Base-by-base conservation (phyloP, 2,888 invertebrate genomes). In the Drosophila leonis region DNA sequence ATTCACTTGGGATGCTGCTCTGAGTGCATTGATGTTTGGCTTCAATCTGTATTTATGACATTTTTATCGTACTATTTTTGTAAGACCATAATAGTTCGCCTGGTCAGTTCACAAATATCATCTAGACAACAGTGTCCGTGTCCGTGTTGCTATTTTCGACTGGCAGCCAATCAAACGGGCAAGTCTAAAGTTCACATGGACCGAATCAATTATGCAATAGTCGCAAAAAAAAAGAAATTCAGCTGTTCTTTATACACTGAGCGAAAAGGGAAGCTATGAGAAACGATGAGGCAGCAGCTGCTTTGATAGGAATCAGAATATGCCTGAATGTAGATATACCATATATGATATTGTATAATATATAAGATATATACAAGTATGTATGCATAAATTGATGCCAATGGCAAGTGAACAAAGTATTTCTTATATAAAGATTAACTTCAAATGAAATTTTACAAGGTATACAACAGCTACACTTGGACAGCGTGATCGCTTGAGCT, bases 111-210 rank as follows among this genome's bases (percentile, higher is more conserved):
- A 51, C 39, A 70, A 67, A 72, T 66, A 76, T 12, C 33, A 33
- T 48, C 63, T 48, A 56, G 68, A 72, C 18, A 18, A 27, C 12
- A 72, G 66, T 72, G 59, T 55, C 44, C 49, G 24, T 46, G 20
- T n/a, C n/a, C n/a, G n/a, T n/a, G 65, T 48, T 59, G 78, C 72
- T 76, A n/a, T 73, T 49, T 75, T 68, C 65, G 63, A 79, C 72
- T 86, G 81, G 59, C 83, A 77, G 86, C 65, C 72, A 79, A 83
- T 81, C 79, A 77, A 72, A 54, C 61, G 5, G 48, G 29, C 57
- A 57, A 70, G 68, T 66, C 46, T 44, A 52, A 55, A 64, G 59
- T 48, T 35, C 57, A 64, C 49, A 55, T 29, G 33, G 42, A 52
- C 52, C 65, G 48, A 73, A 65, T 76, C 60, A 77, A 69, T 76